These are phyloP conservation scores for Psophia crepitans DNA, from an alignment of 2,113 vertebrate species.

Conservation along the genomic window DNA sequence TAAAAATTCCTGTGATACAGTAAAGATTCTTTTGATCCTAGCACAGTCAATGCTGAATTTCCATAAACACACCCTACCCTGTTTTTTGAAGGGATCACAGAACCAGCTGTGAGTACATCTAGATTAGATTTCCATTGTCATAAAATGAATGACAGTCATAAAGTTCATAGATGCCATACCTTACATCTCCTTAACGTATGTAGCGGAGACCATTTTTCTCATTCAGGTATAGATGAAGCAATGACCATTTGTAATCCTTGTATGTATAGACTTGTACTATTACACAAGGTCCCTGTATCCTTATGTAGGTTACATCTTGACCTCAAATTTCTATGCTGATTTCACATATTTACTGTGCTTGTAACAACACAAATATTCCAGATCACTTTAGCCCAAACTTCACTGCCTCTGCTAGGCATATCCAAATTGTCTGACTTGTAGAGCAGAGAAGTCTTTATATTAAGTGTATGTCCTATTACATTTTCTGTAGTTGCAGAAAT, in stretches of 20 bases:
- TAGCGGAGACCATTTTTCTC: background rate
- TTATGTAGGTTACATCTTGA: background rate
- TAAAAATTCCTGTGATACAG: background rate
- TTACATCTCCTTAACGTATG: constrained; percentile 31
- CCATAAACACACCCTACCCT: background rate
- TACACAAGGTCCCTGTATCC: background rate
- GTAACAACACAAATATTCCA: background rate
- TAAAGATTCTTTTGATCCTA: background rate
- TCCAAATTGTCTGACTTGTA: background rate
- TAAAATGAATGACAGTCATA: background rate
- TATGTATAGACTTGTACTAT: background rate
- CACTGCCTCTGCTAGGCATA: background rate
- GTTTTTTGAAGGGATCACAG: background rate
- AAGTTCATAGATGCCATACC: background rate
- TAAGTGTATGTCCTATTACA: background rate
- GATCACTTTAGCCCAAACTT: background rate
- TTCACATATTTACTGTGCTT: background rate
- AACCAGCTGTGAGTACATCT: background rate
- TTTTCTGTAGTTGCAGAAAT: background rate
- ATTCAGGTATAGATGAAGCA: background rate
- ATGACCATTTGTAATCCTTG: background rate
- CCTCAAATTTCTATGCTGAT: background rate
- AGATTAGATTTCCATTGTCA: constrained; percentile 1
- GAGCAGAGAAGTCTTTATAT: background rate
- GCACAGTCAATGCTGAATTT: background rate